Evolutionary conservation across 2,888 invertebrate species (phyloP).

Genomic region (Brenthis daphne): DNA sequence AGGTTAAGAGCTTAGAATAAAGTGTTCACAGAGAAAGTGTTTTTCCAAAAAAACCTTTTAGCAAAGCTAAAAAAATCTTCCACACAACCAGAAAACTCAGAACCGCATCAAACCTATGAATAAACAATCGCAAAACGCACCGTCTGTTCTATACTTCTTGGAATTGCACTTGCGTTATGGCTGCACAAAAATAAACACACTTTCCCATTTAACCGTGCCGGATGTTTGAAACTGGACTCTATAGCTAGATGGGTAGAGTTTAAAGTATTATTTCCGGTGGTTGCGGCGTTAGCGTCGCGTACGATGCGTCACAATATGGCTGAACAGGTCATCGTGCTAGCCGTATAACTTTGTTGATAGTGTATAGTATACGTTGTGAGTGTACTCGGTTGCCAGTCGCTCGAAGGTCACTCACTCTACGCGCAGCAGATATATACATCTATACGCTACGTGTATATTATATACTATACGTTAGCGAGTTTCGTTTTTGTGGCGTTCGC

Average conservation of each 20-base stretch:
- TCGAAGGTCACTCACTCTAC: slow-evolving; percentile 69
- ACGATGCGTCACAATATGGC: slow-evolving; percentile 69
- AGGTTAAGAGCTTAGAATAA: too few relatives aligned
- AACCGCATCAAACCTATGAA: slow-evolving; percentile 19
- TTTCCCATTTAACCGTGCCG: slow-evolving; percentile 55
- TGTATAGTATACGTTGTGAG: slow-evolving; percentile 42
- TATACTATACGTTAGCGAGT: background rate
- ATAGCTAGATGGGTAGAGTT: background rate
- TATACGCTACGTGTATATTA: slow-evolving; percentile 18
- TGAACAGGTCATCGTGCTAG: slow-evolving; percentile 75
- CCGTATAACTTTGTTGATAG: slow-evolving; percentile 43
- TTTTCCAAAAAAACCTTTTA: too few relatives aligned
- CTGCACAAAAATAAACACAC: slow-evolving; percentile 72
- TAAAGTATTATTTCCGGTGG: background rate
- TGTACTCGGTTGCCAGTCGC: slow-evolving; percentile 60
- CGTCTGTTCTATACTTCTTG: slow-evolving; percentile 64
- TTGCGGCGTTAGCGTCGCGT: slow-evolving; percentile 37
- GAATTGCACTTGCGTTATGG: slow-evolving; percentile 71
- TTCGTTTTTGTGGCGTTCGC: slow-evolving; percentile 24
- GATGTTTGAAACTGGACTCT: background rate
- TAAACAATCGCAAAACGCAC: slow-evolving; percentile 36
- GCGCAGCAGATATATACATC: slow-evolving; percentile 35
- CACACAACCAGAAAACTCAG: background rate
- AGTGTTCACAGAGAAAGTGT: too few relatives aligned
- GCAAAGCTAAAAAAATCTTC: too few relatives aligned